These are phyloP conservation scores for Meta bourneti DNA, from an alignment of 2,888 invertebrate genomes.

Conservation along the genomic window DNA sequence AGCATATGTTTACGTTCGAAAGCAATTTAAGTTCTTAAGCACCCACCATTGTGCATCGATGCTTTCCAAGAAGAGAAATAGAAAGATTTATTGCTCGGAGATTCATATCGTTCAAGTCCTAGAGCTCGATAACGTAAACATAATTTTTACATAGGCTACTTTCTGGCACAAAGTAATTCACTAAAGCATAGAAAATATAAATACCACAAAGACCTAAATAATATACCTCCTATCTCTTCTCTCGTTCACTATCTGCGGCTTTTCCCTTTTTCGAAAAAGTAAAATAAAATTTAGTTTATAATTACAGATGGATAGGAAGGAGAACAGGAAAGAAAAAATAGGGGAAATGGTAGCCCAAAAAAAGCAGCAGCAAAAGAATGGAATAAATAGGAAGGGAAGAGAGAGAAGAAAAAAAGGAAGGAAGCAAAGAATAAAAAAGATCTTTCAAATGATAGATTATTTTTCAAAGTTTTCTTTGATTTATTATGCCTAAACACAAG, in stretches of 20 bases:
- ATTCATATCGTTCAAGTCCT: conserved; percentile 7
- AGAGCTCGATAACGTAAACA: conserved; percentile 17
- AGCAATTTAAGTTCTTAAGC: background rate
- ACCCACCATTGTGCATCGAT: background rate
- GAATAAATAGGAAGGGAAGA: conserved; percentile 68
- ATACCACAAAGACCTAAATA: conserved; percentile 49
- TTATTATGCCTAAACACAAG: conserved; percentile 75
- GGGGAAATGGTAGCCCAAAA: conserved; percentile 38
- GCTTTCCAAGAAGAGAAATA: background rate
- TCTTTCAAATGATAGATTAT: conserved; percentile 76
- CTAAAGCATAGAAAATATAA: conserved; percentile 15
- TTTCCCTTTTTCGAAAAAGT: background rate
- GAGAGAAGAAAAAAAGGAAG: conserved; percentile 31
- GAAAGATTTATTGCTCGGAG: background rate
- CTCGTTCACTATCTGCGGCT: background rate
- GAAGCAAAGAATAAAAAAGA: conserved; percentile 42
- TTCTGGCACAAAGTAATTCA: conserved; percentile 11
- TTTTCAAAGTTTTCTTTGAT: conserved; percentile 77
- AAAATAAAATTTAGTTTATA: conserved; percentile 68
- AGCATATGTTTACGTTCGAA: background rate
- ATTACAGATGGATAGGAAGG: conserved; percentile 63
- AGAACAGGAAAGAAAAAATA: conserved; percentile 27
- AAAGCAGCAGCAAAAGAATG: conserved; percentile 61
- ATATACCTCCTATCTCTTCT: conserved; percentile 45
- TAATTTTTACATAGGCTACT: background rate